Evolutionary conservation across 2,113 vertebrate species (phyloP), one percentile per base, ranked within the genome.

Genomic region (Bubo bubo): DNA sequence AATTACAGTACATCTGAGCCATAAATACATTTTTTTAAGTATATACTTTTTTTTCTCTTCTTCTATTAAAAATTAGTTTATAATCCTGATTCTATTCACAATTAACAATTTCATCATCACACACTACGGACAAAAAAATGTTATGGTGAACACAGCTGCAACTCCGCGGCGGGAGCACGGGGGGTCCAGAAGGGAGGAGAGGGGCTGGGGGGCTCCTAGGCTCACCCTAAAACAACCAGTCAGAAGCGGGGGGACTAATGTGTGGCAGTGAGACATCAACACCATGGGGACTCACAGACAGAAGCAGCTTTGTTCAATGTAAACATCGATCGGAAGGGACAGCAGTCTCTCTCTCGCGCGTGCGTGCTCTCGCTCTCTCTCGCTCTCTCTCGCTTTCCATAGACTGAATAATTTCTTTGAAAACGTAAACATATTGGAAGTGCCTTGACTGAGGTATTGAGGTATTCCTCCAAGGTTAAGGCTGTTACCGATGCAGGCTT

Each of bases 361-460:
- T 86, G 79, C 81, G 92, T 91, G 95, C 89, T 91, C 97, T 95
- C 91, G 76, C 96, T 96, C 87, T 91, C 97, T 97, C 96, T 82
- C 98, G 92, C 97, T 95, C 97, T 97, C 97, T 97, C 96, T 96
- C 22, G 24, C 95, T 97, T 98, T 94, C 97, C 97, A 58, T 93
- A 97, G 88, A 98, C 97, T 98, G 98, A 98, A 98, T 98, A 98
- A 98, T 98, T 98, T 98, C 98, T 98, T 98, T 99, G 99, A 99
- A 99, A 99, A 99, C 99, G 99, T 99, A 99, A 99, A 99, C 99
- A 99, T 99, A 97, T 98, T 98, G 98, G 98, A 99, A 99, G 99
- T 98, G 99, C 99, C 99, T 99, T 99, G 98, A 98, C 99, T 99
- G 99, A 99, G 99, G 99, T 99, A 98, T 99, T 98, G 98, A 98